Evolutionary conservation across 2,888 invertebrate species (phyloP).

Genomic region (Scelioninae gen. 2): DNA sequence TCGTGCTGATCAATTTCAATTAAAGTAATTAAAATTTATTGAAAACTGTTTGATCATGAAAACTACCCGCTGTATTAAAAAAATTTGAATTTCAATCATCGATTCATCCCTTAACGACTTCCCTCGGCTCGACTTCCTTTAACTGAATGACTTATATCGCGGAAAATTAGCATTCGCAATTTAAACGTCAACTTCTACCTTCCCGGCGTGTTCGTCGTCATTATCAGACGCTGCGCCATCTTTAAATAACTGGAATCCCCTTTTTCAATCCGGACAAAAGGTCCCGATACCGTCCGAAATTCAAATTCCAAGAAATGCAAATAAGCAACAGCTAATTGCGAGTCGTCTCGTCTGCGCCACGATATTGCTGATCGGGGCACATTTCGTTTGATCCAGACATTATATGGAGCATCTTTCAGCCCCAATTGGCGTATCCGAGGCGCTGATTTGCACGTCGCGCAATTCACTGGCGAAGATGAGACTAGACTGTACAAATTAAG

Average conservation of each 20-base stretch:
- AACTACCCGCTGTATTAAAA: slow-evolving; percentile 8
- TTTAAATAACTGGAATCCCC: background rate
- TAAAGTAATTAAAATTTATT: no score
- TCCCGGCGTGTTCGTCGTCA: no score
- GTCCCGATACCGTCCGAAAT: background rate
- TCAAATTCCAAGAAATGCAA: background rate
- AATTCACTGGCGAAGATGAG: slow-evolving; percentile 15
- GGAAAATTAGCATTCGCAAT: slow-evolving; percentile 24
- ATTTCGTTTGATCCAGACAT: background rate
- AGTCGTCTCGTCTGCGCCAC: slow-evolving; percentile 1
- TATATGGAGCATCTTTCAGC: slow-evolving; percentile 12
- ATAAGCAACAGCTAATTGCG: slow-evolving; percentile 12
- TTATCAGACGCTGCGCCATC: background rate
- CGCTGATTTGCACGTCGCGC: slow-evolving; percentile 32
- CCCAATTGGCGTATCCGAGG: slow-evolving; percentile 13
- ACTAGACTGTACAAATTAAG: slow-evolving; percentile 12
- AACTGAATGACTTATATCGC: slow-evolving; percentile 17
- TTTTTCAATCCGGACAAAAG: background rate
- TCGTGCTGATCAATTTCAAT: no score
- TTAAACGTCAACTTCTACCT: slow-evolving; percentile 1
- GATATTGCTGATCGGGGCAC: slow-evolving; percentile 10
- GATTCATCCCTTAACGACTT: background rate
- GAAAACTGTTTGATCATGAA: no score
- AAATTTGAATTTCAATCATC: slow-evolving; percentile 17
- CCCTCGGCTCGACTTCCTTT: slow-evolving; percentile 8